Conservation (phyloP, 2,113 vertebrate species). For the Esox niger region DNA sequence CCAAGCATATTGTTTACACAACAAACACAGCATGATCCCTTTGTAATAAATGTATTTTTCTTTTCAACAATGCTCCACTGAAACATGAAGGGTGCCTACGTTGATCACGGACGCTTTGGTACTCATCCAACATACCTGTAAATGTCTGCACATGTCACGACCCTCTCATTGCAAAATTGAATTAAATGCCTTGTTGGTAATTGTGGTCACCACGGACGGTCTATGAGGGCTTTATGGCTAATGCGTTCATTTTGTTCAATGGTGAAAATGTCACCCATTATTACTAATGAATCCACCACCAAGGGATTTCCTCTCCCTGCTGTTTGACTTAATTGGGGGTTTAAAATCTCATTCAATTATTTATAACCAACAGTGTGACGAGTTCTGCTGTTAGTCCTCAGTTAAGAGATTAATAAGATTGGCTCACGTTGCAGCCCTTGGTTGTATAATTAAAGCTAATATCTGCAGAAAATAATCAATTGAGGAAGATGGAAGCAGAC, state of each 20-base stretch:
- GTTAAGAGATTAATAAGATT: conserved; percentile 49
- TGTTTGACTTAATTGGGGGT: conserved; percentile 67
- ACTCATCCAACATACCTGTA: not conserved
- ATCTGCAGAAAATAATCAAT: conserved; percentile 20
- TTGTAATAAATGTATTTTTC: too few species aligned
- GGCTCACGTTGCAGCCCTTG: conserved; percentile 16
- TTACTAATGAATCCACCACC: conserved; percentile 67
- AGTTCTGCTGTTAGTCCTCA: conserved; percentile 27
- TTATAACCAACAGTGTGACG: conserved; percentile 56
- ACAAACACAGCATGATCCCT: too few species aligned
- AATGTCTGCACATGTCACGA: not conserved
- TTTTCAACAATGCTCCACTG: too few species aligned
- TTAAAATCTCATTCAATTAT: conserved; percentile 74
- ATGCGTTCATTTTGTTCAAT: conserved; percentile 30
- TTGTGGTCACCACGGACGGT: not conserved
- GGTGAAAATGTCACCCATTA: conserved; percentile 71
- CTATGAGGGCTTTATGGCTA: conserved; percentile 16
- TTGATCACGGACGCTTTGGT: too few species aligned
- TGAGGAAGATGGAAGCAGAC: conserved; percentile 14
- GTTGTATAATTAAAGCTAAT: conserved; percentile 40
- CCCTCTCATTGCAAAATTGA: not conserved
- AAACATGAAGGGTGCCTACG: too few species aligned
- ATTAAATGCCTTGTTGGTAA: not conserved
- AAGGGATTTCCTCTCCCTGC: conserved; percentile 64
- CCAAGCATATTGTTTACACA: too few species aligned